Evolutionary conservation across 2,797 vertebrate genomes (phyloP), one percentile per base, ranked within the genome.

Genomic region (Hoplostethus atlanticus): DNA sequence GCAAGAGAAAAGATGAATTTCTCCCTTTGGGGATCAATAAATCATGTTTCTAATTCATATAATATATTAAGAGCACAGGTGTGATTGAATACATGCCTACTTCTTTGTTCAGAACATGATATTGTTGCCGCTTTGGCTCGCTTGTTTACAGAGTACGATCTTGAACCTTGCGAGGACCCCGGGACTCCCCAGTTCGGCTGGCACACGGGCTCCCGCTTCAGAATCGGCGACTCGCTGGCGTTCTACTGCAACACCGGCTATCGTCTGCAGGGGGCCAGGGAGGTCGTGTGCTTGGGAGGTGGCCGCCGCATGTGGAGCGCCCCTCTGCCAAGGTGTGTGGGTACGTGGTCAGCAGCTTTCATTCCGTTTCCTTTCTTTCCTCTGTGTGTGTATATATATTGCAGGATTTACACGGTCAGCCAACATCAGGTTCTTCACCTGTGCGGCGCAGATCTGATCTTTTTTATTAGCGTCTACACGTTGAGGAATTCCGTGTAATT

Each of bases 311-410:
- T 98, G 87, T 99, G 98, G 98, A 99, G 98, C 90, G 97, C 97
- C 96, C 97, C 98, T 96, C 97, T 99, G 95, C 98, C 98, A 97
- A 99, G 98, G 97, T 99, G 98, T 99, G 98, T 99, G 96, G 98
- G 98, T 99, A 99, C 95, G 98, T 99, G 97, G 95, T 98, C 97
- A 97, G 93, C 96, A 94, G 95, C 94, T 98, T 98, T 97, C 95
- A 95, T 97, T 96, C 94, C 48, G 59, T 21, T 21, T 21, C 21
- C 60, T 84, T 81, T 62, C 67, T 71, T 69, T 62, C 67, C 70
- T 69, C 17, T 78, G 61, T 83, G 36, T 21, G 1, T 21, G 1
- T 81, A 6, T 56, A 25, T 62, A 7, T 61, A 21, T 42, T 72
- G 46, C 11, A 75, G 36, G 52, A 40, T 79, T 76, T 64, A 51